Conservation (phyloP, 2,797 vertebrate genomes). For the Betta splendens region DNA sequence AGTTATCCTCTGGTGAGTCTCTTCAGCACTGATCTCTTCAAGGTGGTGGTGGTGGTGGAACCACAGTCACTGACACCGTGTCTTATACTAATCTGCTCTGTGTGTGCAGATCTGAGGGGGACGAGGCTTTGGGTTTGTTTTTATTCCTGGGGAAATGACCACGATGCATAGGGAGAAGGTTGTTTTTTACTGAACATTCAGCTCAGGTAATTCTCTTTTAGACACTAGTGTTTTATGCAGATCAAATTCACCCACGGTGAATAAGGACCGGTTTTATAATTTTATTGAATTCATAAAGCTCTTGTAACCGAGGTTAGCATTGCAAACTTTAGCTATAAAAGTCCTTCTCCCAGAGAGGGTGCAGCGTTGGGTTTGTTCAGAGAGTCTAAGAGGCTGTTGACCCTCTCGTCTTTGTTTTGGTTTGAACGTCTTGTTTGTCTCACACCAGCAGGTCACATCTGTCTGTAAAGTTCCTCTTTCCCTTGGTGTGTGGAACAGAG, state of each 20-base stretch:
- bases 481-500: conserved; percentile 25
- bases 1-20: no score
- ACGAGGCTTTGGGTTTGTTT: not conserved
- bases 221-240: conserved; percentile 3
- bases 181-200: conserved; percentile 38
- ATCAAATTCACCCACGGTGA: not conserved
- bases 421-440: conserved; percentile 25
- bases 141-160: conserved; percentile 2
- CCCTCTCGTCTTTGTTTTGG: conserved; percentile 22
- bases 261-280: not conserved
- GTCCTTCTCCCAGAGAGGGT: no score
- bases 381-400: conserved; percentile 28
- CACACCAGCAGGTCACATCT: conserved; percentile 34
- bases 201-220: conserved; percentile 63
- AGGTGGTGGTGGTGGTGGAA: no score
- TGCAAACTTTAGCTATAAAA: conserved; percentile 2
- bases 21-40: no score
- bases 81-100: conserved; percentile 7
- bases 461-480: conserved; percentile 22
- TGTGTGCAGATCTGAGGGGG: conserved; percentile 6
- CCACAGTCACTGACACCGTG: no score
- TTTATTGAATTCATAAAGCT: conserved; percentile 13
- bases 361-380: not conserved
- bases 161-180: conserved; percentile 14
- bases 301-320: conserved; percentile 12